Evolutionary conservation across 2,888 invertebrate genomes (phyloP).

Genomic region (Xanthorhoe spadicearia): DNA sequence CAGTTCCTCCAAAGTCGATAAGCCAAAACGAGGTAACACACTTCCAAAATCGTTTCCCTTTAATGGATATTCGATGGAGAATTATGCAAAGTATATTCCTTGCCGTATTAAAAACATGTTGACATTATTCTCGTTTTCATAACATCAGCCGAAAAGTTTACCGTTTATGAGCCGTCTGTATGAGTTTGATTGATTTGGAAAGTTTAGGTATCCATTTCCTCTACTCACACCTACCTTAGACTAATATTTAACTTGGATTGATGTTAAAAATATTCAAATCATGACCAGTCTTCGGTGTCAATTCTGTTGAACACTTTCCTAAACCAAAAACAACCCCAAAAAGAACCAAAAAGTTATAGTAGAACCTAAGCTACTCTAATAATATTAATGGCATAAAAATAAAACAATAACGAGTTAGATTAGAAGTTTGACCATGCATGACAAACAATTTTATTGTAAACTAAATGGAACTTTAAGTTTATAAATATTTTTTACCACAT

Average conservation of each 20-base stretch:
- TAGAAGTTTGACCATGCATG: too few species aligned
- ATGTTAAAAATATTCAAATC: too few species aligned
- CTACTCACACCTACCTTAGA: background rate
- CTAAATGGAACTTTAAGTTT: too few species aligned
- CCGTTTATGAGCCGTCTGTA: background rate
- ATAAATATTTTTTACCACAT: background rate
- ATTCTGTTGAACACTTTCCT: too few species aligned
- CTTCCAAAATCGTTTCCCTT: slow-evolving; percentile 17
- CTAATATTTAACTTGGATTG: too few species aligned
- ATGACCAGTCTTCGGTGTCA: background rate
- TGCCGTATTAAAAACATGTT: slow-evolving; percentile 18
- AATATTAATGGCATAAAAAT: too few species aligned
- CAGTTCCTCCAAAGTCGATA: background rate
- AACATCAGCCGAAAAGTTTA: slow-evolving; percentile 2
- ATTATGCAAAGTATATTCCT: slow-evolving; percentile 18
- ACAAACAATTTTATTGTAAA: too few species aligned
- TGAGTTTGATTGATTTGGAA: background rate
- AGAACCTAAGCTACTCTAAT: too few species aligned
- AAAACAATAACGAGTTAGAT: too few species aligned
- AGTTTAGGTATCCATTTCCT: slow-evolving; percentile 3
- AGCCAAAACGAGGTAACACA: slow-evolving; percentile 4
- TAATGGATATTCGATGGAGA: slow-evolving; percentile 11
- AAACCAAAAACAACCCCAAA: too few species aligned
- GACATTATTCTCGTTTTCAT: slow-evolving; percentile 1
- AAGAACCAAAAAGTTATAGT: too few species aligned